A percentile compares a stretch with the other conserved stretches of the same genome.
These are phyloP conservation scores for Lemur catta DNA, from an alignment of 2,797 vertebrate species.

Conservation along the genomic window DNA sequence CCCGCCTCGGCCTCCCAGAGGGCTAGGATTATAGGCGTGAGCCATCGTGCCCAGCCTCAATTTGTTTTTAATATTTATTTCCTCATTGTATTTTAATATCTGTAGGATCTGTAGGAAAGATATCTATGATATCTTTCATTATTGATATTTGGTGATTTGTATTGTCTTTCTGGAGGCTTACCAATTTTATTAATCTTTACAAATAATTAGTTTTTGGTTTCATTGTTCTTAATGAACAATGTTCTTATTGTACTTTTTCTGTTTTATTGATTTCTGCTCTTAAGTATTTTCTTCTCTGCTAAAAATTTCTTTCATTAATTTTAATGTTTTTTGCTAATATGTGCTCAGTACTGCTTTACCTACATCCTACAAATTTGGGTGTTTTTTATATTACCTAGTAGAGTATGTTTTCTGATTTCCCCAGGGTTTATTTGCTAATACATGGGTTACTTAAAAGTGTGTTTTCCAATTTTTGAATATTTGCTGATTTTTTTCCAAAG, in stretches of 20 bases:
- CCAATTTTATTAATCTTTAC: neutral
- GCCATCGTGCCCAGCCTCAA: neutral
- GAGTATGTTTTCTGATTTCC: neutral
- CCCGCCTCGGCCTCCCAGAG: no score
- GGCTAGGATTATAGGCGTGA: no score
- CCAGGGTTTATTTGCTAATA: neutral
- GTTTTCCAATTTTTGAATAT: neutral
- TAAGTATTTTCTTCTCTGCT: neutral
- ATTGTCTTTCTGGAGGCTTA: neutral
- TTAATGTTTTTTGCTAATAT: neutral
- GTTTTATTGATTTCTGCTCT: neutral
- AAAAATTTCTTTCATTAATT: constrained; percentile 11
- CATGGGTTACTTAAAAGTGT: neutral
- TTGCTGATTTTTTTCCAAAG: neutral
- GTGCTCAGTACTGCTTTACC: neutral
- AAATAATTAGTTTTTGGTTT: neutral
- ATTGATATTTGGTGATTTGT: neutral
- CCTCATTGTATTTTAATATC: constrained; percentile 2
- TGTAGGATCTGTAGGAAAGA: neutral
- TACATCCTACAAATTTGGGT: neutral
- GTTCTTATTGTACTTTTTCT: neutral
- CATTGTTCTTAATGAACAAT: neutral
- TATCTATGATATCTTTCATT: neutral
- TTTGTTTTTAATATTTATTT: constrained; percentile 26
- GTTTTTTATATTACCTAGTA: neutral